Conservation (phyloP, 2,888 invertebrate species). For the Pachliopta kotzebuea region DNA sequence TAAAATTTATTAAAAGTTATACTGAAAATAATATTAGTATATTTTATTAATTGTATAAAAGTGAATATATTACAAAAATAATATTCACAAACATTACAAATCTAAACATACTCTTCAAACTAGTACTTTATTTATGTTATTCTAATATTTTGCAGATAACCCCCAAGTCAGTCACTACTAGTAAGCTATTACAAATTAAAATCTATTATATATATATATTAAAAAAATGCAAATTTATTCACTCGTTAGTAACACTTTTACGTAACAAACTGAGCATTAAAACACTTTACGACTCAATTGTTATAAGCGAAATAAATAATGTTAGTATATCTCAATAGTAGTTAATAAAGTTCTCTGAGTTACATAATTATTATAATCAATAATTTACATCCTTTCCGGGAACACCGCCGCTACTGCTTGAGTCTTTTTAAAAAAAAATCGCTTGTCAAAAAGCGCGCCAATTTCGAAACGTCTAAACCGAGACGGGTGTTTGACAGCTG, state of each 20-base stretch:
- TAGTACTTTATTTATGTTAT: neutral
- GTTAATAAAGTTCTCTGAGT: slow-evolving; percentile 30
- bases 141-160: neutral
- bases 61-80: neutral
- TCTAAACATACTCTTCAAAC: neutral
- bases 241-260: slow-evolving; percentile 46
- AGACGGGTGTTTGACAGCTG: slow-evolving; percentile 6
- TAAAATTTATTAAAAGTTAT: neutral
- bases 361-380: slow-evolving; percentile 18
- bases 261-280: slow-evolving; percentile 44
- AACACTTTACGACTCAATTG: slow-evolving; percentile 45
- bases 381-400: slow-evolving; percentile 16
- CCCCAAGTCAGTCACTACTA: slow-evolving; percentile 13
- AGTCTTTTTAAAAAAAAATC: neutral
- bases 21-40: neutral
- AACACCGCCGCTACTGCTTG: slow-evolving; percentile 17
- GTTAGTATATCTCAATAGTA: slow-evolving; percentile 46
- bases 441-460: neutral
- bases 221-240: slow-evolving; percentile 32
- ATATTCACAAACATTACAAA: neutral
- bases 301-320: slow-evolving; percentile 72
- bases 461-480: neutral
- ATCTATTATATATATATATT: slow-evolving; percentile 8
- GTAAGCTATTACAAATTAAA: slow-evolving; percentile 12
- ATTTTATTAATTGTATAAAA: neutral